Percentiles rank a stretch among this genome's conserved stretches.
Conservation (phyloP, 1,140 invertebrate species). For the Tetragonula clypearis region DNA sequence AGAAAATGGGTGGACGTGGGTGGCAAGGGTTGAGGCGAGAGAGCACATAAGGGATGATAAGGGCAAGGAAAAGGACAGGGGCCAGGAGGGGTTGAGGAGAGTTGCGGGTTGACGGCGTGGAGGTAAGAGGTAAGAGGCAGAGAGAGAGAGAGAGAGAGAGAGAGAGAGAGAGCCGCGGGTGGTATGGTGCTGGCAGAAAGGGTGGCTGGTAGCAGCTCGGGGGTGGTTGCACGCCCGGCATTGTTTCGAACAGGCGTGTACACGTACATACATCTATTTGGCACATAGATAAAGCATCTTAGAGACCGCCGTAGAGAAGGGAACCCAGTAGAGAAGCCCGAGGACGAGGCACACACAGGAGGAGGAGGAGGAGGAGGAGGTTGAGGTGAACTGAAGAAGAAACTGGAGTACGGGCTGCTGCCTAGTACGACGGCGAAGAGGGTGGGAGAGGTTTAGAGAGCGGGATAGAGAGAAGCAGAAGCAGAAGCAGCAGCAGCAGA, state of each 20-base stretch:
- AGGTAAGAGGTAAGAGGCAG: slow-evolving; percentile 41
- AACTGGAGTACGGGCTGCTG: slow-evolving; percentile 44
- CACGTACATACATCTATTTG: slow-evolving; percentile 77
- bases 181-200: slow-evolving; percentile 57
- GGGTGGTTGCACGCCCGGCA: slow-evolving; percentile 75
- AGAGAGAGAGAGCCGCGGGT: slow-evolving; percentile 8
- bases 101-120: slow-evolving; percentile 17
- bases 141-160: not conserved
- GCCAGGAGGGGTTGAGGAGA: too few relatives aligned
- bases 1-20: slow-evolving; percentile 24
- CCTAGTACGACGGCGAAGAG: not conserved
- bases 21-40: slow-evolving; percentile 53
- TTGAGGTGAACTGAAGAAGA: slow-evolving; percentile 56
- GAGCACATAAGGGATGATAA: slow-evolving; percentile 52
- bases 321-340: slow-evolving; percentile 57
- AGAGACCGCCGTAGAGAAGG: slow-evolving; percentile 71
- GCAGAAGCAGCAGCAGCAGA: slow-evolving; percentile 31
- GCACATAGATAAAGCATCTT: slow-evolving; percentile 76
- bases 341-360: slow-evolving; percentile 33
- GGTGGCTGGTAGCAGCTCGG: slow-evolving; percentile 55
- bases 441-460: slow-evolving; percentile 65
- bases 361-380: slow-evolving; percentile 24
- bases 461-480: slow-evolving; percentile 58
- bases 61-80: slow-evolving; percentile 48
- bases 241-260: slow-evolving; percentile 79